Evolutionary conservation across 2,113 vertebrate species (phyloP), one percentile per base, ranked within the genome.

Genomic region (Phyllopteryx taeniolatus): DNA sequence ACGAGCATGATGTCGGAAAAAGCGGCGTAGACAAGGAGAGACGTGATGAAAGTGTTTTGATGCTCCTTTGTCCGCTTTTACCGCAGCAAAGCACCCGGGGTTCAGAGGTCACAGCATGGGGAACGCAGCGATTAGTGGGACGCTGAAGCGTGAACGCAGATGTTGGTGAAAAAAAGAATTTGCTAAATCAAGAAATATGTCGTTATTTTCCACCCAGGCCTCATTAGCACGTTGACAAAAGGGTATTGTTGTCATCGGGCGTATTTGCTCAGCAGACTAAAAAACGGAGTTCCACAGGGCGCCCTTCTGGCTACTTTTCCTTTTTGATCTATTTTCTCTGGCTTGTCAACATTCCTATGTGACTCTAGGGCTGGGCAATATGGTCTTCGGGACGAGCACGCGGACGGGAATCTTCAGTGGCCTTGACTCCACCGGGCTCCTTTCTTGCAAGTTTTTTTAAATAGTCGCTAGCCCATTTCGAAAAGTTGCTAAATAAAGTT

Each of bases 31-130:
- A 51, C 49, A 8, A 51, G 49, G 0, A 51, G 49, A 20, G 49
- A 51, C 19, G 49, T 20, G 15, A 51, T 20, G 4, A 20, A 51
- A 51, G 6, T 51, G 49, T 51, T 6, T 17, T 20, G 17, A 19
- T 19, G 49, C 49, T 51, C 49, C 47, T 15, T 17, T 49, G 47
- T 49, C 47, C 49, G 19, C 14, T 7, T 19, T 51, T 51, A 51
- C 17, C 17, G 7, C 63, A 59, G 15, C 0, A 20, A 39, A 19
- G 62, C 70, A 53, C 57, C 42, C 22, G 72, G 1, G 63, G 70
- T 70, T 80, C 79, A 76, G 42, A 77, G 74, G 73, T 72, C 74
- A 73, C 54, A 63, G 42, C 54, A 54, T 22, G 33, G 5, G 2
- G 53, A 73, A 73, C 66, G 27, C 59, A 47, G 74, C 8, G 5